Evolutionary conservation across 2,113 vertebrate species (phyloP), one percentile per base, ranked within the genome.

Genomic region (Tursiops truncatus): DNA sequence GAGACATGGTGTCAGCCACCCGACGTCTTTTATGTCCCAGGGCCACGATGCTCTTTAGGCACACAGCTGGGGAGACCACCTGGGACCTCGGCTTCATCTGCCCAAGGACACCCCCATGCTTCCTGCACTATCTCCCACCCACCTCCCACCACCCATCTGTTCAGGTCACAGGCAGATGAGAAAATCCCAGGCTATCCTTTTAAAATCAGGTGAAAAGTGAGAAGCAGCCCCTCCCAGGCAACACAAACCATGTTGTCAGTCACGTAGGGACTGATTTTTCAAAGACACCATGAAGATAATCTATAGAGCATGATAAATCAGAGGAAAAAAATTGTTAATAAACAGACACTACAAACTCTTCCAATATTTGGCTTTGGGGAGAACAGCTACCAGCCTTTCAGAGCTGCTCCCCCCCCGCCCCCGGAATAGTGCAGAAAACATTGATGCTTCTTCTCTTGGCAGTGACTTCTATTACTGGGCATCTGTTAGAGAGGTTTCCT

Each of bases 41-140:
- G 82, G 50, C 65, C 71, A 53, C 0, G 2, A 36, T 20, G 47
- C 26, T 81, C 3, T 44, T 36, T 8, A 28, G 47, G 13, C 1
- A 0, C 5, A 8, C 12, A 17, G 77, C 68, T n/a, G n/a, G 36
- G 60, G 18, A 73, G 33, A 77, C 23, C 3, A 3, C 28, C 8
- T 10, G 8, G 18, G 73, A 20, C 53, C 25, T 9, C 17, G 0
- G 2, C 23, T 23, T 36, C n/a, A 0, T 23, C 20, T 36, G 20
- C 70, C 1, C 31, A n/a, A 12, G 53, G n/a, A 21, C 36, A n/a
- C 5, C 5, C 25, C 33, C 1, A 0, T 6, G 31, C 13, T 31
- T 47, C 38, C 8, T 0, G 0, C 2, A 33, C 28, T n/a, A 0
- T 4, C 15, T 13, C 21, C 47, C 60, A 38, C 4, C 28, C 60